Base-by-base conservation (phyloP, 2,113 vertebrate species). In the Nanorana parkeri region DNA sequence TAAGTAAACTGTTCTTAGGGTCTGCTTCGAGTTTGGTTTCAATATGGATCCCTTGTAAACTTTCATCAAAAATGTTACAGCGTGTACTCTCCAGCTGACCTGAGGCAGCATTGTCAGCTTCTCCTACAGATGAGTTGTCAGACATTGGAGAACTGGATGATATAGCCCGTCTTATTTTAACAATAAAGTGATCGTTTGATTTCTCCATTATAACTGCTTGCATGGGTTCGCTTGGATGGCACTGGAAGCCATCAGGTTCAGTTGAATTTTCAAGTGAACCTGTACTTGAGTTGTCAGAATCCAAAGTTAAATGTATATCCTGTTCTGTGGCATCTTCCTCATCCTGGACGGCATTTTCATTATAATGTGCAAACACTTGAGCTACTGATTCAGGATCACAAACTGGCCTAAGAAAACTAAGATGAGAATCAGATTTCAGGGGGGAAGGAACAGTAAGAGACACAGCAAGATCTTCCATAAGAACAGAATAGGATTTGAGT, bases 361-460 rank as follows among this genome's bases (percentile, higher is more conserved):
- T 94, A 78, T 95, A 97, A 88, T 97, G 96, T 3, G 96, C 95
- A 0, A 94, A 96, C 83, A 97, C 94, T 60, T 96, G 94, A 0
- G 95, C 96, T 28, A 94, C 88, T 61, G 94, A 93, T 72, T 85
- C 85, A 23, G 88, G 87, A 26, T 79, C 87, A 81, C 60, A 90
- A 80, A 92, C 86, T 0, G 94, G 92, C 85, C 96, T 96, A 36
- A 99, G 91, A 85, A 99, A 99, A 90, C 97, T 99, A 68, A 97
- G 94, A 84, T 97, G 96, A 85, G 95, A 92, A 88, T 99, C 97
- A 0, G 98, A 99, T 87, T 99, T 99, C 60, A 99, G 90, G 54
- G 97, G 98, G 0, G 98, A 99, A 0, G 98, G 98, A 61, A 98
- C 95, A 5, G 97, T 99, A 78, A 99, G 93, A 17, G 98, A 99